Base-by-base conservation (phyloP, 1,140 invertebrate genomes). In the Heliconius hewitsoni region DNA sequence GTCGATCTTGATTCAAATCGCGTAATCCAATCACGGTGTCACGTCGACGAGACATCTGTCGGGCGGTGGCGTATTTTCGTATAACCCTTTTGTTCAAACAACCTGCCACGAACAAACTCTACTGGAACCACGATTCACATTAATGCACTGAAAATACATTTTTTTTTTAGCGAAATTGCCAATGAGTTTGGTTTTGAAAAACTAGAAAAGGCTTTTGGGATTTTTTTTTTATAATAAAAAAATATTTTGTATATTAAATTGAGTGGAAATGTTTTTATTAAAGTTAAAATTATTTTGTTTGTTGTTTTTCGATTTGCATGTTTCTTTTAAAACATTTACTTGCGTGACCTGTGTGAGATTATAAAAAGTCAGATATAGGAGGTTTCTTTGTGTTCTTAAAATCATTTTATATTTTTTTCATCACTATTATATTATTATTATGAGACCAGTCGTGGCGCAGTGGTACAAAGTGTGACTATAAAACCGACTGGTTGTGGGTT, bases 11-110 rank as follows among this genome's bases (percentile, higher is more conserved):
- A 82, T 84, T 82, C 81, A 78, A 80, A 81, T 81, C 82, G 81
- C 70, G 81, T 86, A 86, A 87, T 87, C 84, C 82, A 86, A 86
- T 86, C 82, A 84, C 78, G 50, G 77, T 77, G 82, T 83, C 82
- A 60, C 55, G 55, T 9, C 11, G 55, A 77, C 86, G 83, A 81
- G 81, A 83, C 81, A 81, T 72, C 81, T 52, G 75, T 80, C 80
- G 76, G 73, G 76, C 77, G 73, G 79, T 79, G 80, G 74, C 75
- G 72, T 74, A 76, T 80, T 82, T 79, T 84, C 85, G 87, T 91
- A 19, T 8, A 92, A 90, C 85, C 89, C 87, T 88, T 90, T 91
- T 91, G 88, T 91, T 88, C 90, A 91, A 93, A 92, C 87, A 90
- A 86, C 82, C 82, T 85, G 88, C 86, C 88, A 86, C 79, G 85